Evolutionary conservation across 2,888 invertebrate species (phyloP).

Genomic region (Penaeus monodon): DNA sequence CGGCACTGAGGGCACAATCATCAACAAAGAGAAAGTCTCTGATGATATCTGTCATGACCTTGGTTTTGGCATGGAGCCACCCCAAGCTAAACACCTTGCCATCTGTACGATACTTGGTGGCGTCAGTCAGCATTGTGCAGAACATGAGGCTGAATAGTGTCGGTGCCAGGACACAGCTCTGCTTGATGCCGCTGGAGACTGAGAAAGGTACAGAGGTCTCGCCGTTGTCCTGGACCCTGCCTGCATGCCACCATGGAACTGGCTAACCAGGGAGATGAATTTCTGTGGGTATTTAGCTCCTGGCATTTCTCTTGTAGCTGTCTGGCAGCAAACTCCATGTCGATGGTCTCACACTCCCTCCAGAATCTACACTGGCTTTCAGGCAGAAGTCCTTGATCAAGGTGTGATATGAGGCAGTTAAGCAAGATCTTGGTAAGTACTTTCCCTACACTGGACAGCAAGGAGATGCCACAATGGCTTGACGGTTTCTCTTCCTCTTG

Average conservation of each 20-base stretch:
- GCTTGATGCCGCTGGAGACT: neutral
- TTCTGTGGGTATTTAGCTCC: neutral
- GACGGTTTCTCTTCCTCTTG: neutral
- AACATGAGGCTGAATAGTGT: too few species aligned
- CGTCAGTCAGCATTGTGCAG: neutral
- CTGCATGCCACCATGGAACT: neutral
- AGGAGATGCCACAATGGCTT: neutral
- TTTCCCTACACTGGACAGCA: neutral
- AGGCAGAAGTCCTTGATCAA: neutral
- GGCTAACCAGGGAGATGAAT: neutral
- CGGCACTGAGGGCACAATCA: too few species aligned
- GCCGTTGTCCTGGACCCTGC: too few species aligned
- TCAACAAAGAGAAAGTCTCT: too few species aligned
- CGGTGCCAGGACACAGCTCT: neutral
- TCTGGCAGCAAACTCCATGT: neutral
- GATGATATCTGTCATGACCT: too few species aligned
- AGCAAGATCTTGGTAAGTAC: neutral
- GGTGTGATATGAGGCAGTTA: neutral
- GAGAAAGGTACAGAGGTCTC: neutral
- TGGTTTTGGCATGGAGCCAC: too few species aligned
- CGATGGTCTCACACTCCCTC: neutral
- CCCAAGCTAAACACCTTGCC: too few species aligned
- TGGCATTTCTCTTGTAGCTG: conserved; percentile 5
- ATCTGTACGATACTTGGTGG: neutral
- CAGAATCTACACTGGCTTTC: neutral